A percentile compares a stretch with the other conserved stretches of the same genome.
These are phyloP conservation scores for Bolborhynchus lineola DNA, from an alignment of 2,113 vertebrate species.

Conservation along the genomic window DNA sequence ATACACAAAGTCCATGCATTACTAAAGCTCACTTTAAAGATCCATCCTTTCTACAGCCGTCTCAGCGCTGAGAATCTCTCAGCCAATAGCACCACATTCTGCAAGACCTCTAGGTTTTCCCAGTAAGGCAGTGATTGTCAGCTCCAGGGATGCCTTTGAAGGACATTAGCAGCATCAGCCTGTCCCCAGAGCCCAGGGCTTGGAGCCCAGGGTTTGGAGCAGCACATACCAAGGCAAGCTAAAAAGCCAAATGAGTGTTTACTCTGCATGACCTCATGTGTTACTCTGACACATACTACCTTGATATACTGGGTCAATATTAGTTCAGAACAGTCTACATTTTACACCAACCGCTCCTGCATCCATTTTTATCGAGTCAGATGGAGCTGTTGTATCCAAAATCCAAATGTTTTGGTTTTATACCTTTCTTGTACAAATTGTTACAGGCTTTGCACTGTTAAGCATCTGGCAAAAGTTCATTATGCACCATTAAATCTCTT, in stretches of 20 bases:
- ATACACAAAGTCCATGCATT: neutral
- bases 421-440: conserved; percentile 27
- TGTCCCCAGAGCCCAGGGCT: neutral
- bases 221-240: neutral
- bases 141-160: neutral
- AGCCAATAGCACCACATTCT: neutral
- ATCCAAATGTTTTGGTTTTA: conserved; percentile 45
- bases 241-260: neutral
- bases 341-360: neutral
- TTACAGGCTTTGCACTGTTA: conserved; percentile 48
- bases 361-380: conserved; percentile 44
- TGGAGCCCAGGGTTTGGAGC: neutral
- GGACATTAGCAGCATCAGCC: neutral
- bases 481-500: conserved; percentile 47
- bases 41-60: neutral
- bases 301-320: neutral
- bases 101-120: neutral
- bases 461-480: conserved; percentile 64
- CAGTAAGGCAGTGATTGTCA: neutral
- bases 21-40: neutral
- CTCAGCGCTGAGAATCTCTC: neutral
- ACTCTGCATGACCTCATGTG: neutral
- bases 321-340: neutral
- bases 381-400: conserved; percentile 4
- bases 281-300: neutral